Base-by-base conservation (phyloP, 2,888 invertebrate genomes). In the Dynastes maya region DNA sequence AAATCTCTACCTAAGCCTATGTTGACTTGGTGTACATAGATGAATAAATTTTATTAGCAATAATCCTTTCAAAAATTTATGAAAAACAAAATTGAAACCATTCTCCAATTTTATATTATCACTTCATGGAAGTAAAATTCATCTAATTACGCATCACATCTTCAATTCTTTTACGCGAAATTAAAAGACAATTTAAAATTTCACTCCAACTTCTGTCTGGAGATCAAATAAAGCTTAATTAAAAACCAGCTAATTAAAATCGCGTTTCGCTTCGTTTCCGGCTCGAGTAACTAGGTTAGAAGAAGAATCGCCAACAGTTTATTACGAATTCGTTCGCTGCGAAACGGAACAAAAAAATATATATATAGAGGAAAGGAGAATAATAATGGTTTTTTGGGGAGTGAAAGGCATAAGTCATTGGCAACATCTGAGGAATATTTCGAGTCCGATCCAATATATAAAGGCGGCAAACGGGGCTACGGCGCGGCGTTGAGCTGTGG, bases 361-460 rank as follows among this genome's bases (percentile, higher is more conserved):
- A 55, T 22, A 22, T 55, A 22, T 22, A 55, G 55, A 55, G 29
- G n/a, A 6, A 55, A n/a, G 13, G 32, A 32, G 63, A 63, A 63
- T 29, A 63, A 63, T 32, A 63, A 63, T 13, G 32, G 4, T n/a
- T 63, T 63, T 29, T 32, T 63, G 11, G 63, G 32, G 63, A 32
- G 63, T 63, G 32, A 9, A 32, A 29, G 63, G 63, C 63, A 63
- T 63, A 63, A 63, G 63, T 63, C 63, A 29, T 63, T 32, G 63
- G 63, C 29, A 63, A 63, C 63, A 63, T 63, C 63, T 63, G 63
- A 63, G 63, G 63, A 29, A 63, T 63, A 63, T 63, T 63, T 63
- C 32, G 27, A 13, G 63, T 27, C 63, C 63, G 63, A 63, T 13
- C 63, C 63, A 63, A 63, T 63, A 63, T 63, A 2, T 32, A 55